Evolutionary conservation across 2,113 vertebrate species (phyloP), one percentile per base, ranked within the genome.

Genomic region (Puffinus mauretanicus): DNA sequence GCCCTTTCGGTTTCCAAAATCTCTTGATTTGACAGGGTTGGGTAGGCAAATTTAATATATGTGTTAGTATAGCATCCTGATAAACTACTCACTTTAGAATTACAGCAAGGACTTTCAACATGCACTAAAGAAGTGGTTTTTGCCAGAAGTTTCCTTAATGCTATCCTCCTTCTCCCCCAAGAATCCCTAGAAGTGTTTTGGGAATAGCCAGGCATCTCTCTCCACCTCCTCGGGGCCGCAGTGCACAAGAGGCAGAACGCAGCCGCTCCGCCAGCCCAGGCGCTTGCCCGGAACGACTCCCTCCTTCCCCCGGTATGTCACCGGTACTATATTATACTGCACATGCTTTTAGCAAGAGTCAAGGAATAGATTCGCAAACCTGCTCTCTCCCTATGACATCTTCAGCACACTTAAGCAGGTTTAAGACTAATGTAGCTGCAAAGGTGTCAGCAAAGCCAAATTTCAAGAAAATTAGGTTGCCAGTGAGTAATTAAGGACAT

Each of bases 241-340:
- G 19, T 1, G 7, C 14, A 8, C 19, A 19, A 21, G 52, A 61
- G 47, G 36, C 32, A 64, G n/a, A 49, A 76, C 0, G 1, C 25
- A 47, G 27, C 52, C 0, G 0, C 42, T 51, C 24, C 9, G 7
- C 4, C 34, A 20, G 34, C 6, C 29, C 0, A 0, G 51, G 32
- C 2, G 1, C 2, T 0, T 26, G 8, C 27, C 64, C 60, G 32
- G 36, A 60, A 44, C 2, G 1, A 16, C 9, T 71, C 38, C 52
- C 20, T 83, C 30, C 30, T 70, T 42, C 27, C 17, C 38, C 46
- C 54, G 29, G 32, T 49, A 19, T 65, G 67, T 52, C n/a, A 36
- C 49, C 54, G 57, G 15, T 2, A 3, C 44, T 69, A 0, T 17
- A 19, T 57, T 21, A 47, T 19, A 47, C 40, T 61, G 34, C 49